phyloP scores from a whole-genome alignment of 2,888 invertebrate genomes.

The Melitaea athalia region DNA sequence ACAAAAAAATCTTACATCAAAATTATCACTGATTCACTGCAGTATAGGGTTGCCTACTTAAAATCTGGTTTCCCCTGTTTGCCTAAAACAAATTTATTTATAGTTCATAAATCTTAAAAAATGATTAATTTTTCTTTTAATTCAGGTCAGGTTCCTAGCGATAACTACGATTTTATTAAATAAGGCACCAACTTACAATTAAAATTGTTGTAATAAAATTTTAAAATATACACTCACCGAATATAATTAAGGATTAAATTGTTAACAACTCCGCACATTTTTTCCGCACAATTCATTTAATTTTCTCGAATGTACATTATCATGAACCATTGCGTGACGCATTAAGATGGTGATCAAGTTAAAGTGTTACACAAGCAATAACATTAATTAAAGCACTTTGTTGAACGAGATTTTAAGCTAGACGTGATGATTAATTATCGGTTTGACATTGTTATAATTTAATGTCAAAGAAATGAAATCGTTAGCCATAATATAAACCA shows the following conservation, averaged over 20 bases:
- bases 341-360: constrained; percentile 38
- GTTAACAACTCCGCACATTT: constrained; percentile 16
- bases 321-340: constrained; percentile 44
- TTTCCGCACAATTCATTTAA: constrained; percentile 21
- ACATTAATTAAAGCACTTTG: constrained; percentile 49
- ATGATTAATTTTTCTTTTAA: too few relatives aligned
- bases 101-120: too few relatives aligned
- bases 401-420: constrained; percentile 45
- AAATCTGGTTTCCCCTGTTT: too few relatives aligned
- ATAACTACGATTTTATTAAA: background rate
- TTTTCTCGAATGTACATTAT: constrained; percentile 21
- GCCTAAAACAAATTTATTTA: too few relatives aligned
- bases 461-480: background rate
- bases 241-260: constrained; percentile 19
- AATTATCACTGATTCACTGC: too few relatives aligned
- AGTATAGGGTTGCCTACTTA: too few relatives aligned
- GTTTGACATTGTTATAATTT: constrained; percentile 29
- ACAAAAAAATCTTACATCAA: too few relatives aligned
- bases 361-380: constrained; percentile 48
- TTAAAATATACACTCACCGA: too few relatives aligned
- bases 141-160: too few relatives aligned
- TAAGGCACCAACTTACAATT: background rate
- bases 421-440: constrained; percentile 22
- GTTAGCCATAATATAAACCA: background rate
- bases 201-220: constrained; percentile 4